Evolutionary conservation across 2,888 invertebrate species (phyloP), one percentile per base, ranked within the genome.

Genomic region (Chrysolina haemoptera): DNA sequence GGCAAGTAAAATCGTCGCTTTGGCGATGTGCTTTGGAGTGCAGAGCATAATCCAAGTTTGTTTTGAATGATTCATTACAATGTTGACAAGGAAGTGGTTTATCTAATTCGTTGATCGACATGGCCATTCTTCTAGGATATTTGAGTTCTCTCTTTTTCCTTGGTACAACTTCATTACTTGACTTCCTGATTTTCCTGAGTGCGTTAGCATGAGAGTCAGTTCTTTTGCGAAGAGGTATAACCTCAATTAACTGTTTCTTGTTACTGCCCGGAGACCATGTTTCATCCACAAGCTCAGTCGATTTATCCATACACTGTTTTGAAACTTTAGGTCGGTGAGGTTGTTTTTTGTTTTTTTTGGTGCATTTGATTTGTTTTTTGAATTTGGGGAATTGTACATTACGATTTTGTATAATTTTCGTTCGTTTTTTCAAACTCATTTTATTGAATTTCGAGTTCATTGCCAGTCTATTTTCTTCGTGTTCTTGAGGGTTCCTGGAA

Each of bases 1-100:
- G 85, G 66, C 87, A 87, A 69, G 79, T 80, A 62, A 84, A 85
- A 70, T 82, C 82, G 40, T 84, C 84, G 16, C 80, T 78, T 20
- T 59, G 10, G 68, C 82, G 84, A 73, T 87, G 87, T 6, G 72
- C 72, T 18, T 84, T 82, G 20, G 85, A 85, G 70, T 87, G 87
- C 22, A 85, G 71, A 0, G 86, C 86, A 66, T 84, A 86, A 10
- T 81, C 85, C 14, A 86, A 77, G 66, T 85, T 83, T 10, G 81
- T 83, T 41, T 89, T 89, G 76, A 90, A 91, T 9, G 89, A 85
- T 76, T 90, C 89, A 4, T 89, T 89, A 55, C 91, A 91, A 68
- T 89, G 74, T 70, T 89, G 89, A 75, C 91, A 91, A 66, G 89
- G 88, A 62, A 90, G 89, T 5, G 88, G 87, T 10, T 82, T 79